phyloP scores from a whole-genome alignment of 2,888 invertebrate species.

The Erebia aethiops region DNA sequence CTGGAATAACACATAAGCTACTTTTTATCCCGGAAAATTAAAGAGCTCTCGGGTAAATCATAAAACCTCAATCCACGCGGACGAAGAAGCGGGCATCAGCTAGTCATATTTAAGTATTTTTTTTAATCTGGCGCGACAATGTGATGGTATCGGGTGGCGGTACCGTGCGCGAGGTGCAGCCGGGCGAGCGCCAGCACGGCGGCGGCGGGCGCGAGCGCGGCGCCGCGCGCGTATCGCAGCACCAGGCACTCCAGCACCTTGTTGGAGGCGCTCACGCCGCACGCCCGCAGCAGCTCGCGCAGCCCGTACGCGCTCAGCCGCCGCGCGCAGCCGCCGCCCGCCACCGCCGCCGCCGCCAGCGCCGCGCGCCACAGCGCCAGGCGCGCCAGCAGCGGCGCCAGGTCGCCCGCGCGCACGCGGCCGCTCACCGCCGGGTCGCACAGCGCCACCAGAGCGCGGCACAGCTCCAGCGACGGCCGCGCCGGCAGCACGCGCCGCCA shows the following conservation, averaged over 20 bases:
- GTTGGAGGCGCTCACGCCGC: conserved; percentile 86
- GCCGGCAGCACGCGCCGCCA: conserved; percentile 80
- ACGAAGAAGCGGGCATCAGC: too few species aligned
- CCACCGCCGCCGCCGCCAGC: conserved; percentile 82
- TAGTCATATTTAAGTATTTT: too few species aligned
- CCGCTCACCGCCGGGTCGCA: conserved; percentile 86
- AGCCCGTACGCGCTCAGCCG: conserved; percentile 79
- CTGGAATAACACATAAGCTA: too few species aligned
- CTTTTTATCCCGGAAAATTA: too few species aligned
- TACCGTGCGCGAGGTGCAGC: conserved; percentile 67
- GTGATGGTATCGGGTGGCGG: not conserved
- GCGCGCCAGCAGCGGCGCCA: conserved; percentile 84
- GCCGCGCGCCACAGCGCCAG: conserved; percentile 81
- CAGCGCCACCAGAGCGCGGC: conserved; percentile 87
- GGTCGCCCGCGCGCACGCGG: conserved; percentile 80
- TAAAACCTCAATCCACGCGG: too few species aligned
- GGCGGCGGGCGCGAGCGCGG: conserved; percentile 30
- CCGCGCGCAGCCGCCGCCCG: conserved; percentile 82
- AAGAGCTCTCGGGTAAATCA: too few species aligned
- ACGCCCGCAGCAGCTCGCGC: conserved; percentile 85
- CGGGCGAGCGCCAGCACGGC: conserved; percentile 40
- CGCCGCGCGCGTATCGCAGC: conserved; percentile 83
- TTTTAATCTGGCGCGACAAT: too few species aligned
- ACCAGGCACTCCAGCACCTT: conserved; percentile 89
- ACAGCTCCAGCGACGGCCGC: conserved; percentile 82